phyloP scores from a whole-genome alignment of 2,113 vertebrate species.

The Hydrochoerus hydrochaeris region DNA sequence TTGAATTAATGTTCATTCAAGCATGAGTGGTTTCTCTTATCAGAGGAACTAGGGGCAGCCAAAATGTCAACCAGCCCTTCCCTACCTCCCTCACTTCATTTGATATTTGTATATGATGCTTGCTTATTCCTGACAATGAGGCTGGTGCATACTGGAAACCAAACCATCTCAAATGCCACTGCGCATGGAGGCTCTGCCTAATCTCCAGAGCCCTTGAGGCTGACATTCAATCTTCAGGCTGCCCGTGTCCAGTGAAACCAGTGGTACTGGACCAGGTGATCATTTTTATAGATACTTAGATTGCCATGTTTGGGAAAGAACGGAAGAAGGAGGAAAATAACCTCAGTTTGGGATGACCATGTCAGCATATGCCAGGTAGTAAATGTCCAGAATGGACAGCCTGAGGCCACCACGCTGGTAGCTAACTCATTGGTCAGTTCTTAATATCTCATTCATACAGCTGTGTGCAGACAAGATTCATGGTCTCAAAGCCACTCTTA shows the following conservation, averaged over 20 bases:
- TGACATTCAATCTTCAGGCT: background rate
- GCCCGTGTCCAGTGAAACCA: background rate
- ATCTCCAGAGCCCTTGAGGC: background rate
- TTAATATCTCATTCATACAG: background rate
- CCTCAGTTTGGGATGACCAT: background rate
- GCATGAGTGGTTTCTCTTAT: background rate
- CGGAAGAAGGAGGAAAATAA: background rate
- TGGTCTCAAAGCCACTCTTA: background rate
- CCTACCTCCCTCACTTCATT: background rate
- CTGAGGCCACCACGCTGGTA: background rate
- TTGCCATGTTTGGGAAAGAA: background rate
- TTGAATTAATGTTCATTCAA: conserved; percentile 58
- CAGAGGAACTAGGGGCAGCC: background rate
- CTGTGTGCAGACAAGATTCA: background rate
- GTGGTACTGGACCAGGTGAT: too few relatives aligned
- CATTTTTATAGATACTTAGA: background rate
- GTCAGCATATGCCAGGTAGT: background rate
- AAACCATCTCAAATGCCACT: background rate
- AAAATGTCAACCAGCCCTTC: background rate
- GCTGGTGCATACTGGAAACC: background rate
- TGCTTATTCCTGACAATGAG: background rate
- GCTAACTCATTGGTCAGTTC: background rate
- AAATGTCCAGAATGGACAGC: background rate
- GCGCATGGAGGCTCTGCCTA: background rate
- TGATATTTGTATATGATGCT: background rate